These are phyloP conservation scores for Ophion ventricosus DNA, from an alignment of 2,888 invertebrate species.

Conservation along the genomic window DNA sequence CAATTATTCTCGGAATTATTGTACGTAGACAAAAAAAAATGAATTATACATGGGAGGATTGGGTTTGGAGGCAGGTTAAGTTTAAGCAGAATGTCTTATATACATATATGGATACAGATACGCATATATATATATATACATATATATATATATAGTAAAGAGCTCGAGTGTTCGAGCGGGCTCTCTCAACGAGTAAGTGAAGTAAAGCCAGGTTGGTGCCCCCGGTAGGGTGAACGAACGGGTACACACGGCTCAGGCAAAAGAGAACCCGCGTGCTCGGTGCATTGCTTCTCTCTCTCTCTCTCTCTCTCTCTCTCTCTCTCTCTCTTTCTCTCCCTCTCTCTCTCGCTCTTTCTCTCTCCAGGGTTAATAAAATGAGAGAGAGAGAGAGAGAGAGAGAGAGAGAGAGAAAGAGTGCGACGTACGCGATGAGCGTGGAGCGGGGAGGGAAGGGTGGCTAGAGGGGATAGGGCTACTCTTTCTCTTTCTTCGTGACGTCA, in stretches of 20 bases:
- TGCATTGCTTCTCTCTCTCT: conserved; percentile 72
- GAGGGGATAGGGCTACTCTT: conserved; percentile 12
- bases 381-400: conserved; percentile 1
- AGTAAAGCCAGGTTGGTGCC: conserved; percentile 83
- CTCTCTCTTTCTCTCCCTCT: conserved; percentile 67
- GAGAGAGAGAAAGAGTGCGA: conserved; percentile 5
- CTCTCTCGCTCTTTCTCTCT: conserved; percentile 42
- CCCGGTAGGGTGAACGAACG: conserved; percentile 83
- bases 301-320: conserved; percentile 63
- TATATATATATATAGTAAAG: conserved; percentile 48
- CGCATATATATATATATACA: background rate
- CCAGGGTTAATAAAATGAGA: conserved; percentile 41
- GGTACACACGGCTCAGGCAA: conserved; percentile 77
- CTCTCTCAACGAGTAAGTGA: conserved; percentile 80
- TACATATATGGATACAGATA: background rate
- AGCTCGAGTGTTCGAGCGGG: conserved; percentile 68
- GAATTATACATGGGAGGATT: background rate
- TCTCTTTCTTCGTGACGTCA: conserved; percentile 63
- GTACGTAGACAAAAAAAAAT: background rate
- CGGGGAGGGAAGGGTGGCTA: background rate
- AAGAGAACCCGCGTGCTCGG: conserved; percentile 80
- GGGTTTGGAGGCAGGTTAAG: background rate
- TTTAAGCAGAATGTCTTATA: background rate
- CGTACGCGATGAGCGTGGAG: background rate
- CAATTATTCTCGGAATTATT: background rate